Evolutionary conservation across 2,797 vertebrate species (phyloP).

Genomic region (Crenichthys baileyi): DNA sequence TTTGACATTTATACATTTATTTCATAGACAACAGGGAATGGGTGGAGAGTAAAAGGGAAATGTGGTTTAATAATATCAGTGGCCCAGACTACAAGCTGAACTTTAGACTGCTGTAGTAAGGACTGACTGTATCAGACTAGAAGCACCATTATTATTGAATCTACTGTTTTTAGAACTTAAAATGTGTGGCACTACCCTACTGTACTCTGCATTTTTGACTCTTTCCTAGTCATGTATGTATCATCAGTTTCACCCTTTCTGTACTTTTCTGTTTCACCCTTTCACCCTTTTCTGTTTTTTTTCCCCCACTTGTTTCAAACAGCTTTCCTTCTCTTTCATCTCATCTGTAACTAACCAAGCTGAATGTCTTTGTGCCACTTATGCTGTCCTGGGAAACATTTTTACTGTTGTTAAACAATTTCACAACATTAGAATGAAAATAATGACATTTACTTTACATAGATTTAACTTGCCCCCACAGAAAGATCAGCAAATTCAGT

Average conservation of each 20-base stretch:
- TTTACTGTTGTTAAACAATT: not conserved
- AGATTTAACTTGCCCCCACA: not conserved
- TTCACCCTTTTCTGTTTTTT: too few species aligned
- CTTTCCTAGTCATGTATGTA: constrained; percentile 13
- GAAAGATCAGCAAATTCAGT: not conserved
- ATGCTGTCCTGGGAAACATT: not conserved
- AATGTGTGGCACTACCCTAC: fast-evolving
- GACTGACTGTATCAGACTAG: not conserved
- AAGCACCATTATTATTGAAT: not conserved
- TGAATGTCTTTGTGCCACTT: constrained; percentile 1
- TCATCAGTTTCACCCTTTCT: not conserved
- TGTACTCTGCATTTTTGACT: too few species aligned
- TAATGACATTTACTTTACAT: not conserved
- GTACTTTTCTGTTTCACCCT: too few species aligned
- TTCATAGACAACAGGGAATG: not conserved
- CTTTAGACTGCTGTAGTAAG: not conserved
- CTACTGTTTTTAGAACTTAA: not conserved
- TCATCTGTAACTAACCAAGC: not conserved
- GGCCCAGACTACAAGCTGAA: not conserved
- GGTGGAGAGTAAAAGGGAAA: not conserved
- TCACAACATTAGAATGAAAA: not conserved
- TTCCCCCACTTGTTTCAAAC: not conserved
- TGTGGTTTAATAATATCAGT: not conserved
- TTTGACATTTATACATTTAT: not conserved
- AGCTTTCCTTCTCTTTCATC: not conserved